A percentile compares a stretch with the other conserved stretches of the same genome.
Evolutionary conservation across 1,140 invertebrate genomes (phyloP).

Genomic region (Apolygus lucorum): DNA sequence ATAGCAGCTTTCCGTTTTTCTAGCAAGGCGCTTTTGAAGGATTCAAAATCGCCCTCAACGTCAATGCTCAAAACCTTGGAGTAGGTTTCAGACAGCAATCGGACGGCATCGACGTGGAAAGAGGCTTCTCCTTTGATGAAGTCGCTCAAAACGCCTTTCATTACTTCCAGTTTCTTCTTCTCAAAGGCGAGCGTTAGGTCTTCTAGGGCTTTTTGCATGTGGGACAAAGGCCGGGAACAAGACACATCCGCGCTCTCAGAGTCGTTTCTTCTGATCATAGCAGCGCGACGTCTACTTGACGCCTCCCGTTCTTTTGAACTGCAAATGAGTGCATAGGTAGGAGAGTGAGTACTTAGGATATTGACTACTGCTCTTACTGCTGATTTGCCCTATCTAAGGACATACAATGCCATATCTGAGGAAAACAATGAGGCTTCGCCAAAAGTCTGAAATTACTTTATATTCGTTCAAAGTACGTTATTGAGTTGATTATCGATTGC

Average conservation of each 20-base stretch:
- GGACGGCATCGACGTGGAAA: background rate
- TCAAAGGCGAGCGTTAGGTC: background rate
- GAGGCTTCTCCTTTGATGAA: background rate
- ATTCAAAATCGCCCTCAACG: background rate
- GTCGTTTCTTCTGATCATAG: background rate
- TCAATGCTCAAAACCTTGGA: background rate
- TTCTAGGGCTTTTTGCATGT: constrained; percentile 40
- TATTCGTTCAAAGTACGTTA: too few species aligned
- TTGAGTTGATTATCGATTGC: too few species aligned
- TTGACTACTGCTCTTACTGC: too few species aligned
- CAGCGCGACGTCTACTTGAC: background rate
- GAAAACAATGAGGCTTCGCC: too few species aligned
- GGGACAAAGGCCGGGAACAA: background rate
- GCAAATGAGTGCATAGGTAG: too few species aligned
- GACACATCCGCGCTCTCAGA: background rate
- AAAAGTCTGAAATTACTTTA: too few species aligned
- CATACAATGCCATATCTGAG: too few species aligned
- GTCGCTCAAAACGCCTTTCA: background rate
- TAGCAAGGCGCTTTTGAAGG: background rate
- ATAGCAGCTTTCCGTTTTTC: background rate
- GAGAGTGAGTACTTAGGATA: too few species aligned
- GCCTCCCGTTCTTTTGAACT: background rate
- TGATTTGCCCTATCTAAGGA: too few species aligned
- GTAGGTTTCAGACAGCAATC: background rate
- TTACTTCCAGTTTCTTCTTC: background rate